Evolutionary conservation across 2,797 vertebrate genomes (phyloP), one percentile per base, ranked within the genome.

Genomic region (Psittacula derbiana): DNA sequence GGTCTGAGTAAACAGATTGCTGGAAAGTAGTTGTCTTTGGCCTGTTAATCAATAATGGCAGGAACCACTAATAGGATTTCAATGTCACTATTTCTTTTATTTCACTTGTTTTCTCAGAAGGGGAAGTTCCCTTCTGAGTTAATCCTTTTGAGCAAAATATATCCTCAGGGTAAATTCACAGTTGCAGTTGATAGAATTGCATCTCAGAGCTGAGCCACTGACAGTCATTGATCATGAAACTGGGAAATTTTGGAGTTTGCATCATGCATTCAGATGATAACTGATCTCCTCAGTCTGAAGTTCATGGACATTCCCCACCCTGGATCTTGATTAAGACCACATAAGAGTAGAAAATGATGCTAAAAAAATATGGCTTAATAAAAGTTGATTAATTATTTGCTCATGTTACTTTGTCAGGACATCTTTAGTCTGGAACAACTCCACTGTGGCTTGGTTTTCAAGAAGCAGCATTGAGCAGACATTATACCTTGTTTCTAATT

Each of bases 121-220:
- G 65, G 58, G 21, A 93, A 73, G 92, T 96, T 97, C 93, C 62
- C 6, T 7, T 90, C 91, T 33, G 85, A 91, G 86, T 90, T 96
- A 96, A 96, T 96, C 91, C 66, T 92, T 94, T 64, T 66, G 75
- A 60, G 24, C 60, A 84, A 82, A 92, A 72, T 36, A 50, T 18
- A 19, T 93, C 61, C 55, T 67, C 43, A 72, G 75, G 86, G 64
- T 93, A 92, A 95, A 88, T 46, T 62, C 60, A 86, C 41, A 3
- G 7, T 30, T 69, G 89, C 60, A 53, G 80, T 61, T 5, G 0
- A 69, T 86, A 66, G 80, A 92, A 58, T 79, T 76, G 83, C 46
- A 73, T 62, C 31, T 79, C 44, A 33, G 86, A 93, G 67, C 80
- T 72, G 86, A 93, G 60, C 78, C 72, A 66, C 46, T n/a, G 73